Evolutionary conservation across 2,888 invertebrate genomes (phyloP).

Genomic region (Platerodrilus igneus): DNA sequence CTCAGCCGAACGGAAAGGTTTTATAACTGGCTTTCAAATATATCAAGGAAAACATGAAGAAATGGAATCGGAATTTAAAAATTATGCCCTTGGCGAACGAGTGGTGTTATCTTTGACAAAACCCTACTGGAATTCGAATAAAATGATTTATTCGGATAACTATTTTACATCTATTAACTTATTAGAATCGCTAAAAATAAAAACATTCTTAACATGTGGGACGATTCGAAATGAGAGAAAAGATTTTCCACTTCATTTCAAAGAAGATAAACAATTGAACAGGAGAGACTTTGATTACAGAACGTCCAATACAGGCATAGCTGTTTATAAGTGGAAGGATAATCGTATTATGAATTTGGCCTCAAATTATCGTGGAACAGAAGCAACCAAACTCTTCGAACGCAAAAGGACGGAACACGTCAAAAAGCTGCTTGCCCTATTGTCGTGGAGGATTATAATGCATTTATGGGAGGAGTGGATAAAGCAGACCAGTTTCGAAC

Average conservation of each 20-base stretch:
- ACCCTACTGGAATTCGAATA: slow-evolving; percentile 7
- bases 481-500: too few species aligned
- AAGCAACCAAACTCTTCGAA: too few species aligned
- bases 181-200: slow-evolving; percentile 3
- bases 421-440: too few species aligned
- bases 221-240: slow-evolving; percentile 4
- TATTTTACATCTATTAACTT: slow-evolving; percentile 7
- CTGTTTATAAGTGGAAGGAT: too few species aligned
- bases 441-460: too few species aligned
- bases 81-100: slow-evolving; percentile 2
- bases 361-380: too few species aligned
- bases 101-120: slow-evolving; percentile 3
- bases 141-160: slow-evolving; percentile 7
- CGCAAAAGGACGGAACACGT: too few species aligned
- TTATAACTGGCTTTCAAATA: background rate
- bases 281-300: too few species aligned
- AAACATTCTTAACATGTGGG: background rate
- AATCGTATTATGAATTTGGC: too few species aligned
- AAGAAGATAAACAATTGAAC: too few species aligned
- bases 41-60: slow-evolving; percentile 6
- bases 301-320: too few species aligned
- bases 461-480: too few species aligned
- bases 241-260: slow-evolving; percentile 4
- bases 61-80: background rate
- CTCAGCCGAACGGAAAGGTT: background rate